Evolutionary conservation across 2,888 invertebrate species (phyloP), one percentile per base, ranked within the genome.

Genomic region (Andrena dorsata): DNA sequence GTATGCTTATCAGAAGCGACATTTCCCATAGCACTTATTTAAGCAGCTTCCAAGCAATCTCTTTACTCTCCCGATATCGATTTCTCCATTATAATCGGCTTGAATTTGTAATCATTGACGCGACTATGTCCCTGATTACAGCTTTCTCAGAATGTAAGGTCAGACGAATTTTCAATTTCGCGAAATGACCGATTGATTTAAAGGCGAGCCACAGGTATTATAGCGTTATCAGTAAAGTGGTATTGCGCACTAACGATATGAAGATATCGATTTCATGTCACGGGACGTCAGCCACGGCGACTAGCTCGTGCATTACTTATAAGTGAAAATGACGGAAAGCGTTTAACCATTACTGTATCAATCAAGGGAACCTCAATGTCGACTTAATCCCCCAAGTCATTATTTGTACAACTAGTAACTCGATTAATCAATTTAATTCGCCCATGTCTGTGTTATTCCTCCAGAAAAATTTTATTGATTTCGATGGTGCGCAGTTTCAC

Each of bases 221-320:
- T 20, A 65, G 72, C 49, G 73, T 80, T 85, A 82, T 85, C 83
- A 49, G 28, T 41, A 51, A 80, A 69, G 26, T 64, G 81, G 83
- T 83, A 81, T 83, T 83, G 81, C 81, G 81, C 81, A 74, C 72
- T 74, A 51, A 56, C 81, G 76, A 81, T 79, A 78, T 47, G 71
- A 71, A 76, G n/a, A 60, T 80, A 86, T 86, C 81, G 86, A 86
- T 86, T 86, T 84, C 65, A 58, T 77, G 53, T 78, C 80, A 30
- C 26, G 56, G 56, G 56, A 53, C 58, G 32, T 77, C 71, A 78
- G 61, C 78, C 68, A 53, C 8, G 32, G 64, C 73, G 56, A 70
- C 51, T 30, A 53, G 49, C 16, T 35, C 51, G 63, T 60, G 60
- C 72, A 79, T 85, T 84, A 82, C 20, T 49, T 61, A 47, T 51